These are phyloP conservation scores for Lacerta viridis DNA, from an alignment of 2,797 vertebrate genomes.

Conservation along the genomic window DNA sequence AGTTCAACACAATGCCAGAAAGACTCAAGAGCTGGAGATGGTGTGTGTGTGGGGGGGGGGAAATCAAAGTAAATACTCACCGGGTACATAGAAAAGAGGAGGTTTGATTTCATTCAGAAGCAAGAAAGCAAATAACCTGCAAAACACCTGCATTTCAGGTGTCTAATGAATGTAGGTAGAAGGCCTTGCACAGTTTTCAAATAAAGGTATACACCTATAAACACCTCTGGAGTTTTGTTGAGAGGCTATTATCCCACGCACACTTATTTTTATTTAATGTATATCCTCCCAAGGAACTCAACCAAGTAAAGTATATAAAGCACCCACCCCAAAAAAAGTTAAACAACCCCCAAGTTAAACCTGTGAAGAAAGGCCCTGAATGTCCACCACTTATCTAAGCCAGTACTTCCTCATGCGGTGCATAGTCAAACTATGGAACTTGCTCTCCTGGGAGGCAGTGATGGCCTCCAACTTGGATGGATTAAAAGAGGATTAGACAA, in stretches of 20 bases:
- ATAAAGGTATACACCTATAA: neutral
- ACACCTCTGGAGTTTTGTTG: neutral
- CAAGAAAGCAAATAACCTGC: conserved; percentile 8
- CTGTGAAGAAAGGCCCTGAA: too few species aligned
- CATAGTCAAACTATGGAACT: too few species aligned
- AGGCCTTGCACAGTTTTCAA: conserved; percentile 32
- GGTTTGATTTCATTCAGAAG: neutral
- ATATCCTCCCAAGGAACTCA: neutral
- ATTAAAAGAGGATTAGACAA: too few species aligned
- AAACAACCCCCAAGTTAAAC: too few species aligned
- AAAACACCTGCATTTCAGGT: neutral
- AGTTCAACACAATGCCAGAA: neutral
- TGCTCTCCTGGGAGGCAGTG: too few species aligned
- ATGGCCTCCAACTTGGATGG: too few species aligned
- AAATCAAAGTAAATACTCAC: neutral
- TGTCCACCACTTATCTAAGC: too few species aligned
- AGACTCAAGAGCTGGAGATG: conserved; percentile 8
- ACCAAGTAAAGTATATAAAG: too few species aligned
- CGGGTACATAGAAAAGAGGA: conserved; percentile 28
- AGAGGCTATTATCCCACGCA: neutral
- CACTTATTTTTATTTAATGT: neutral
- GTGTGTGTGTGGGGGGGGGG: too few species aligned
- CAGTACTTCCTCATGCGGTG: too few species aligned
- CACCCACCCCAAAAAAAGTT: too few species aligned
- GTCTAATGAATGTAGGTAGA: conserved; percentile 19